Conservation (phyloP, 2,797 vertebrate genomes). For the Carapus acus region DNA sequence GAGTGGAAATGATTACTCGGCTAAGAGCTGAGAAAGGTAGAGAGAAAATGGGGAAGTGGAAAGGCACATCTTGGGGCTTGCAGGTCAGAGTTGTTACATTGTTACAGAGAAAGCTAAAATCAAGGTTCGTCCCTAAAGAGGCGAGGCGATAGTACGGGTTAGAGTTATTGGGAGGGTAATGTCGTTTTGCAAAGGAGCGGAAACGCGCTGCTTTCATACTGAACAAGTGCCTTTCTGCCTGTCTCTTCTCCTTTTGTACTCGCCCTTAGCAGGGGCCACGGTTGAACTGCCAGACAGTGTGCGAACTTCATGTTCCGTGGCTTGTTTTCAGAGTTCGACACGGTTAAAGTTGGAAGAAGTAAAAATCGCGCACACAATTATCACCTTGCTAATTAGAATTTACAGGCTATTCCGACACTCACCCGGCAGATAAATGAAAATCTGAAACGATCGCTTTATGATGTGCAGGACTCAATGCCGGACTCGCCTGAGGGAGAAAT, state of each 20-base stretch:
- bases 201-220: no score
- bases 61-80: conserved; percentile 23
- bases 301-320: no score
- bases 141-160: neutral
- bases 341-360: neutral
- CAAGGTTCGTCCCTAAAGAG: conserved; percentile 1
- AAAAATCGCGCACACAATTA: conserved; percentile 6
- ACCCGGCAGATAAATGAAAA: conserved; percentile 29
- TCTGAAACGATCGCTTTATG: conserved; percentile 30
- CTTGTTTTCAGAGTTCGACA: neutral
- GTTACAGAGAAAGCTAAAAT: conserved; percentile 15
- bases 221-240: no score
- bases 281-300: no score
- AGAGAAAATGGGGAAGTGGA: conserved; percentile 42
- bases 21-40: conserved; percentile 43
- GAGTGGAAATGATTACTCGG: conserved; percentile 43
- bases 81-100: conserved; percentile 34
- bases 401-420: conserved; percentile 22
- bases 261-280: no score
- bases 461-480: conserved; percentile 23
- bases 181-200: no score
- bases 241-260: no score
- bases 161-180: neutral
- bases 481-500: conserved; percentile 53
- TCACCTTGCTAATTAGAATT: conserved; percentile 16